These are phyloP conservation scores for Pseudocheirus occidentalis DNA, from an alignment of 2,797 vertebrate species.

Conservation along the genomic window DNA sequence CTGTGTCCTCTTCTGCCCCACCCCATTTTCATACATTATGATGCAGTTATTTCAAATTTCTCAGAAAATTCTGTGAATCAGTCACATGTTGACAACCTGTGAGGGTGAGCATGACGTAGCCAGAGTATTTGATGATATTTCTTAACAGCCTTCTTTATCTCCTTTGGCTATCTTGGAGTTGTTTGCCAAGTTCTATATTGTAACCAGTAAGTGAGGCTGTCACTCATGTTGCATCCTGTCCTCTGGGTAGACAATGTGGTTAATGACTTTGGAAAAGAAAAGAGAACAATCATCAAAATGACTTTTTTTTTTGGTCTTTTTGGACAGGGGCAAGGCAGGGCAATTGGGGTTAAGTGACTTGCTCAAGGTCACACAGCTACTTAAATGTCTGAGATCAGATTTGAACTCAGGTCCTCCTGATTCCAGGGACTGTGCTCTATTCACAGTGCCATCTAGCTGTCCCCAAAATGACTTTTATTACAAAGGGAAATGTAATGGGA, in stretches of 20 bases:
- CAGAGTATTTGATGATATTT: constrained; percentile 57
- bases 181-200: constrained; percentile 57
- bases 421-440: too few species aligned
- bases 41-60: neutral
- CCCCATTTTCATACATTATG: neutral
- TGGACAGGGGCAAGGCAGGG: too few species aligned
- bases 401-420: too few species aligned
- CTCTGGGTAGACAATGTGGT: constrained; percentile 31
- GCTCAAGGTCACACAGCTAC: too few species aligned
- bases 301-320: constrained; percentile 40
- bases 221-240: constrained; percentile 54
- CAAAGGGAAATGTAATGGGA: constrained; percentile 21
- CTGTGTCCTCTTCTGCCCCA: neutral
- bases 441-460: too few species aligned
- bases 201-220: constrained; percentile 71
- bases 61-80: constrained; percentile 63
- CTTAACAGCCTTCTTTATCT: constrained; percentile 61
- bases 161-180: constrained; percentile 49
- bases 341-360: too few species aligned
- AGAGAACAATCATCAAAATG: constrained; percentile 64
- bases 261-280: constrained; percentile 75
- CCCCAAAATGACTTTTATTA: constrained; percentile 34
- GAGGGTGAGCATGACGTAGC: neutral
- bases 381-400: too few species aligned
- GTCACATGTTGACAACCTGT: constrained; percentile 41